Conservation (phyloP, 2,888 invertebrate species). For the Toxonevra muliebris region DNA sequence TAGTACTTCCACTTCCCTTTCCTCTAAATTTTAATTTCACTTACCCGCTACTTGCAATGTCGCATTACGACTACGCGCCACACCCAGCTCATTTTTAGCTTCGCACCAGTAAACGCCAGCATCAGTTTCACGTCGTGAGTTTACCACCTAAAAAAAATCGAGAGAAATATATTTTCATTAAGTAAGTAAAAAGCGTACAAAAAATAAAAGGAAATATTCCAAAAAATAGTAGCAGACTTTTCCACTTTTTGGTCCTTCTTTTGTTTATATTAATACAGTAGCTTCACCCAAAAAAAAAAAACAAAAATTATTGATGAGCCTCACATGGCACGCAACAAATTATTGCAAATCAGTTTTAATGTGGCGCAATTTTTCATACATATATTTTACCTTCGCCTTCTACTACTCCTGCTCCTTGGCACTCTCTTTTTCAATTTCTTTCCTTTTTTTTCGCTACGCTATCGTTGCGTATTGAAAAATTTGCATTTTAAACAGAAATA, state of each 20-base stretch:
- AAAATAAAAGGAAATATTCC: no score
- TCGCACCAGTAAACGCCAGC: constrained; percentile 90
- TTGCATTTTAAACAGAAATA: constrained; percentile 18
- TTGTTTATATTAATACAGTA: no score
- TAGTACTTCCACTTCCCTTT: background rate
- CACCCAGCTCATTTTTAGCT: constrained; percentile 83
- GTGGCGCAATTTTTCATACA: constrained; percentile 35
- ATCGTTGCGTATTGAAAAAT: no score
- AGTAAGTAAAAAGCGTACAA: no score
- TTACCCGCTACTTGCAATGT: constrained; percentile 86
- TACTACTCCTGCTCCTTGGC: background rate
- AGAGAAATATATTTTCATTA: constrained; percentile 14
- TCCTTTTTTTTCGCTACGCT: constrained; percentile 12
- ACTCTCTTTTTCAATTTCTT: constrained; percentile 5
- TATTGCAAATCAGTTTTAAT: constrained; percentile 41
- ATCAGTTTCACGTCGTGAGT: constrained; percentile 84
- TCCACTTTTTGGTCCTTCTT: no score
- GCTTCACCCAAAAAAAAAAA: no score
- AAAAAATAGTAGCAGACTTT: no score
- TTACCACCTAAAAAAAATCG: constrained; percentile 69
- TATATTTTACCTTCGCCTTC: background rate
- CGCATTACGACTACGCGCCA: constrained; percentile 84
- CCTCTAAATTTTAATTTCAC: constrained; percentile 45
- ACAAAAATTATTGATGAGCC: constrained; percentile 38
- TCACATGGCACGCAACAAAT: constrained; percentile 38